phyloP scores from a whole-genome alignment of 2,113 vertebrate genomes.

The Lonchura striata region DNA sequence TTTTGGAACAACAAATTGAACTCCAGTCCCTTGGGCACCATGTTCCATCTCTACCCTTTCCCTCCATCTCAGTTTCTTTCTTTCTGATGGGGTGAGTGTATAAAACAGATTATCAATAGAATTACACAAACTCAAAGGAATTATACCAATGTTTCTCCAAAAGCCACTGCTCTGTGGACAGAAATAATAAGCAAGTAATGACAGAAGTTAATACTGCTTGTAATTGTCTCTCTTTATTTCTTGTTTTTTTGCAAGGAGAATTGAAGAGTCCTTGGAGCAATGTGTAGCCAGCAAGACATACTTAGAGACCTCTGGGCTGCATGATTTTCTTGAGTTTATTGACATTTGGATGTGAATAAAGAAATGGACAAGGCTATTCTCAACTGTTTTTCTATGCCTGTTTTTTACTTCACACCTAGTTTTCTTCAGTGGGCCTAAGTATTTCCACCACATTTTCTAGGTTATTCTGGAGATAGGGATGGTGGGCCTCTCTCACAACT shows the following conservation, averaged over 20 bases:
- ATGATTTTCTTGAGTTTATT: background rate
- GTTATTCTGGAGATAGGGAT: background rate
- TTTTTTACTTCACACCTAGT: background rate
- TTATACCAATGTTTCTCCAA: background rate
- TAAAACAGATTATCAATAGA: background rate
- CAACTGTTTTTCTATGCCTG: background rate
- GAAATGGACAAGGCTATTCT: background rate
- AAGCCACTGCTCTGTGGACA: background rate
- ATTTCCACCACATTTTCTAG: background rate
- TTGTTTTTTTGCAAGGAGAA: background rate
- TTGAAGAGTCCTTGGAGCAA: background rate
- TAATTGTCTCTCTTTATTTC: background rate
- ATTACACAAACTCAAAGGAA: background rate
- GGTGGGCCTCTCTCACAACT: background rate
- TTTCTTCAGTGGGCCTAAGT: background rate
- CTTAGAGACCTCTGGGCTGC: background rate
- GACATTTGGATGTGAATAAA: background rate
- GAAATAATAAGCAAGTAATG: background rate
- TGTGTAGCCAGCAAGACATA: background rate
- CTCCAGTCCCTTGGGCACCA: background rate
- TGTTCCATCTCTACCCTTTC: conserved; percentile 27
- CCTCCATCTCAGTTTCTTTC: background rate
- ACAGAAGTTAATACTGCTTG: background rate
- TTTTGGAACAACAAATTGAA: conserved; percentile 34
- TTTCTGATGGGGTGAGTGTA: background rate